These are phyloP conservation scores for Sicus ferrugineus DNA, from an alignment of 2,888 invertebrate species.

Conservation along the genomic window DNA sequence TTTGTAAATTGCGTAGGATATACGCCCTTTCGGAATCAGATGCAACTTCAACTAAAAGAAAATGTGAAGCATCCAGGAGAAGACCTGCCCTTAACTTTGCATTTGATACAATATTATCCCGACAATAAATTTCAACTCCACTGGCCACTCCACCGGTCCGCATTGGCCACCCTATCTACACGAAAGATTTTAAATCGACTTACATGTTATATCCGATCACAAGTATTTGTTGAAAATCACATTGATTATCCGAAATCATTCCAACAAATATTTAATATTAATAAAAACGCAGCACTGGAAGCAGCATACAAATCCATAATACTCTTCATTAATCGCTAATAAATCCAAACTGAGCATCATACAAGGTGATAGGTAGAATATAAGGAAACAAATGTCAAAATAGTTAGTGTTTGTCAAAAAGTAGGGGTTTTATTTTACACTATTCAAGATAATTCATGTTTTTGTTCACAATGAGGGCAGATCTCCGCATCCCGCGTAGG, in stretches of 20 bases:
- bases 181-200: constrained; percentile 22
- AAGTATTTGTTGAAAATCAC: constrained; percentile 17
- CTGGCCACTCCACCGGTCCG: no score
- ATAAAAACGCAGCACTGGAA: background rate
- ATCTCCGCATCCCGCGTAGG: no score
- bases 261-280: background rate
- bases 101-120: background rate
- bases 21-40: background rate
- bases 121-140: constrained; percentile 18
- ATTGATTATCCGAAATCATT: constrained; percentile 14
- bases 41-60: background rate
- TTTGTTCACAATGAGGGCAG: no score
- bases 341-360: background rate
- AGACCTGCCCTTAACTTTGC: background rate
- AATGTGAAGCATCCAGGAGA: background rate
- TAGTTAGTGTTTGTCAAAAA: no score
- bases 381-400: no score
- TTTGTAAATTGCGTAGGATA: constrained; percentile 1
- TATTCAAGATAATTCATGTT: no score
- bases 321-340: background rate
- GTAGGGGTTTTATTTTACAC: no score
- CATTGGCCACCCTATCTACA: constrained; percentile 22
- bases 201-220: background rate
- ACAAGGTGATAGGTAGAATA: background rate
- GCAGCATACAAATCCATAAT: background rate